These are phyloP conservation scores for Temnothorax nylanderi DNA, from an alignment of 1,140 invertebrate species.

Conservation along the genomic window DNA sequence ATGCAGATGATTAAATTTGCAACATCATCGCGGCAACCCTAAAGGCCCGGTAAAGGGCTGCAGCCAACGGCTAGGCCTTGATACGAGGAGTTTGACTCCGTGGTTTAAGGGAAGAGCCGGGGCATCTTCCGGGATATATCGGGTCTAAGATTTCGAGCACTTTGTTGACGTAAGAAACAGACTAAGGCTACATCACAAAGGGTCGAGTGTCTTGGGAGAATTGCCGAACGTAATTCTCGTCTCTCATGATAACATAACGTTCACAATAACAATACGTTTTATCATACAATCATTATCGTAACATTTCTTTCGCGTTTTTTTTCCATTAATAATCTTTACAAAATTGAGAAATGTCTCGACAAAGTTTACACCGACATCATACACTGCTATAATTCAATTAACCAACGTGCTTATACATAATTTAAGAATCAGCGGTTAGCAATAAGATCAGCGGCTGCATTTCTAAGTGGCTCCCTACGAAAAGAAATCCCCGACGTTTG, in stretches of 20 bases:
- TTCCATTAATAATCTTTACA: background rate
- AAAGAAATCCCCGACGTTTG: background rate
- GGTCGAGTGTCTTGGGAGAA: background rate
- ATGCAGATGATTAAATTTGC: slow-evolving; percentile 87
- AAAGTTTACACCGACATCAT: background rate
- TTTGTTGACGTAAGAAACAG: slow-evolving; percentile 25
- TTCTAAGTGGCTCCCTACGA: background rate
- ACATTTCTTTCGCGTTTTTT: background rate
- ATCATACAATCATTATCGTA: background rate
- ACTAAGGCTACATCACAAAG: slow-evolving; percentile 8
- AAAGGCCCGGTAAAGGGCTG: slow-evolving; percentile 80
- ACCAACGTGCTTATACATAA: background rate
- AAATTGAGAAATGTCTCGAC: background rate
- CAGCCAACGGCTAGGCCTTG: slow-evolving; percentile 68
- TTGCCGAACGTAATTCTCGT: background rate
- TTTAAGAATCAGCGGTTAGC: background rate
- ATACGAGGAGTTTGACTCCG: slow-evolving; percentile 78
- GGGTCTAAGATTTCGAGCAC: slow-evolving; percentile 58
- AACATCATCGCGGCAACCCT: slow-evolving; percentile 85
- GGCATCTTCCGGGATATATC: slow-evolving; percentile 44
- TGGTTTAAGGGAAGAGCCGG: slow-evolving; percentile 58
- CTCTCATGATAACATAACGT: background rate
- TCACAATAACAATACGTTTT: background rate
- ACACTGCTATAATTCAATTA: background rate
- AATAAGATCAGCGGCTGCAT: background rate